Base-by-base conservation (phyloP, 1,140 invertebrate genomes). In the Drosophila nigromelanica region DNA sequence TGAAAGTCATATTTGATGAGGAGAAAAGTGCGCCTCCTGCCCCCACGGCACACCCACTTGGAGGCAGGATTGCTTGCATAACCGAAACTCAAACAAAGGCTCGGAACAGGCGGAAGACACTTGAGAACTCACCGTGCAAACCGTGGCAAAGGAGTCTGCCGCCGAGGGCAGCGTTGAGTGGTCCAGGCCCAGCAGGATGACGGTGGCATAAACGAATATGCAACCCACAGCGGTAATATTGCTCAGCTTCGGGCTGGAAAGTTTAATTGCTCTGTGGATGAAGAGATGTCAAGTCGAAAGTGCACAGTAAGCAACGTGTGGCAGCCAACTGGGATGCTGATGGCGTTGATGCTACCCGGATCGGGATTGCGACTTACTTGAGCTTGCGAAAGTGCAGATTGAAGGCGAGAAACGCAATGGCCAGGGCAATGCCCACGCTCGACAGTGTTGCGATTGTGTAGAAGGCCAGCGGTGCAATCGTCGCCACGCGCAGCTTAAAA, bases 211-310 rank as follows among this genome's bases (percentile, higher is more conserved):
- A 5, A 98, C 97, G 63, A 99, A 93, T 71, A 98, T 96, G 86
- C 98, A 99, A 18, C 98, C 98, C 48, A 98, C 95, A 48, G 98
- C 97, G 11, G 98, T 98, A 90, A 99, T 95, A 93, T 99, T 99
- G 93, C 99, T 99, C 71, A 99, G 93, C 87, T 98, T 96, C 5
- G 98, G 98, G 91, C 97, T 98, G 15, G 98, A 99, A 92, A 99
- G 95, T 93, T 99, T 99, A 92, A 95, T 96, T 76, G 95, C 95
- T 91, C 95, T 96, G 92, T 47, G 83, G 50, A 45, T 27, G 69
- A 73, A 54, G 55, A 43, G 66, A 72, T 35, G 59, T 66, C 47
- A 56, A 50, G 58, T 55, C 43, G 30, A 73, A 80, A 82, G 72
- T 67, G 77, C 68, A 55, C 11, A 67, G 72, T 79, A 82, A 85